A percentile compares a stretch with the other conserved stretches of the same genome.
These are phyloP conservation scores for Drosophila incognita DNA, from an alignment of 2,888 invertebrate genomes.

Conservation along the genomic window DNA sequence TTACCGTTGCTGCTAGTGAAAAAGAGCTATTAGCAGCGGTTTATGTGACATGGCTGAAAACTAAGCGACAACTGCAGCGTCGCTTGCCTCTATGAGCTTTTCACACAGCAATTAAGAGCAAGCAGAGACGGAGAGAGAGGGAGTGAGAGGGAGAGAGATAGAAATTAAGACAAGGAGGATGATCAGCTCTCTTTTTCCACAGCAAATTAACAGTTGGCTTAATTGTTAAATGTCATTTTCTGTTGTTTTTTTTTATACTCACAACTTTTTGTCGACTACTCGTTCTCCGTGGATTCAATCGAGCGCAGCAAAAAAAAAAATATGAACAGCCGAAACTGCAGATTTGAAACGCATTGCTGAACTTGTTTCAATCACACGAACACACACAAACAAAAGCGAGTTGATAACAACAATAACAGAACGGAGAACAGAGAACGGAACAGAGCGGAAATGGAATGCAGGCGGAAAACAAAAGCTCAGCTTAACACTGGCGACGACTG, in stretches of 20 bases:
- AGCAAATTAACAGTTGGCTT: constrained; percentile 29
- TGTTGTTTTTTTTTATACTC: constrained; percentile 36
- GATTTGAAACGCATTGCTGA: constrained; percentile 71
- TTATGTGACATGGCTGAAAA: constrained; percentile 52
- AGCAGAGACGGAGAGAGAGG: not conserved
- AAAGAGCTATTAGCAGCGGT: constrained; percentile 25
- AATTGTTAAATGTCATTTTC: constrained; percentile 30
- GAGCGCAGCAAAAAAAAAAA: constrained; percentile 54
- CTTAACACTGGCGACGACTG: constrained; percentile 45
- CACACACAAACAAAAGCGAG: constrained; percentile 14
- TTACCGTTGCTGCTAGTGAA: constrained; percentile 54
- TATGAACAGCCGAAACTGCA: constrained; percentile 51
- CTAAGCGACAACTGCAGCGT: constrained; percentile 41
- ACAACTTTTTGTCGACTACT: constrained; percentile 45
- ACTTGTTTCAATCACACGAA: constrained; percentile 57
- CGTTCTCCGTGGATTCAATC: constrained; percentile 56
- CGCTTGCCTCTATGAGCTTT: constrained; percentile 52
- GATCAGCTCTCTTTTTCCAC: constrained; percentile 15
- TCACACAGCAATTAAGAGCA: constrained; percentile 59
- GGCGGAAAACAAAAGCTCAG: constrained; percentile 47
- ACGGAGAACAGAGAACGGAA: constrained; percentile 29
- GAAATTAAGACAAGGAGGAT: not conserved
- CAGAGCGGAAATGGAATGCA: constrained; percentile 45
- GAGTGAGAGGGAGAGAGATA: not conserved
- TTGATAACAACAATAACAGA: constrained; percentile 51